These are phyloP conservation scores for Drosophila recens DNA, from an alignment of 2,888 invertebrate genomes.

Conservation along the genomic window DNA sequence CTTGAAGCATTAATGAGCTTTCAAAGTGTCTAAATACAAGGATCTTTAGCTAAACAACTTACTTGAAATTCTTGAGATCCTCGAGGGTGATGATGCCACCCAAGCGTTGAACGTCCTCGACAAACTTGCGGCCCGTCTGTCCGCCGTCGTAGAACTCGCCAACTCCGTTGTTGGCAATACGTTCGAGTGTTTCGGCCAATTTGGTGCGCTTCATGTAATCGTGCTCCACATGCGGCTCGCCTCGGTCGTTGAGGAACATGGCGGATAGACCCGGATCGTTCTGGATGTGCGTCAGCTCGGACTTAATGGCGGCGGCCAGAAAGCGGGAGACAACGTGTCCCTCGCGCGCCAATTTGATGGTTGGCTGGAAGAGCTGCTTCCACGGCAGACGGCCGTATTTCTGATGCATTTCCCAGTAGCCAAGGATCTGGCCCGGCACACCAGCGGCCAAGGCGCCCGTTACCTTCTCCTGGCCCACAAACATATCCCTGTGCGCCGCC, in stretches of 20 bases:
- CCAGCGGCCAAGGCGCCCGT: slow-evolving; percentile 88
- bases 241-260: slow-evolving; percentile 88
- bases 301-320: slow-evolving; percentile 87
- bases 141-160: slow-evolving; percentile 91
- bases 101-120: slow-evolving; percentile 88
- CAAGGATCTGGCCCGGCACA: slow-evolving; percentile 95
- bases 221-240: slow-evolving; percentile 87
- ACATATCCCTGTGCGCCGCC: slow-evolving; percentile 90
- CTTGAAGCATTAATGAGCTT: background rate
- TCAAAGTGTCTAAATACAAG: background rate
- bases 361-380: slow-evolving; percentile 91
- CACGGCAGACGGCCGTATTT: slow-evolving; percentile 92
- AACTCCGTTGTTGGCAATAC: slow-evolving; percentile 89
- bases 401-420: slow-evolving; percentile 92
- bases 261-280: slow-evolving; percentile 87
- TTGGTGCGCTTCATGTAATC: slow-evolving; percentile 88
- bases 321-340: slow-evolving; percentile 91
- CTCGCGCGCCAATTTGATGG: slow-evolving; percentile 90
- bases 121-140: slow-evolving; percentile 87
- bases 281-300: slow-evolving; percentile 86
- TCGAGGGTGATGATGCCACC: slow-evolving; percentile 92
- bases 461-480: slow-evolving; percentile 85
- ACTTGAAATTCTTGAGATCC: slow-evolving; percentile 92
- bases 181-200: slow-evolving; percentile 89
- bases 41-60: slow-evolving; percentile 57